phyloP scores from a whole-genome alignment of 2,888 invertebrate genomes.

The Mythimna pallens region DNA sequence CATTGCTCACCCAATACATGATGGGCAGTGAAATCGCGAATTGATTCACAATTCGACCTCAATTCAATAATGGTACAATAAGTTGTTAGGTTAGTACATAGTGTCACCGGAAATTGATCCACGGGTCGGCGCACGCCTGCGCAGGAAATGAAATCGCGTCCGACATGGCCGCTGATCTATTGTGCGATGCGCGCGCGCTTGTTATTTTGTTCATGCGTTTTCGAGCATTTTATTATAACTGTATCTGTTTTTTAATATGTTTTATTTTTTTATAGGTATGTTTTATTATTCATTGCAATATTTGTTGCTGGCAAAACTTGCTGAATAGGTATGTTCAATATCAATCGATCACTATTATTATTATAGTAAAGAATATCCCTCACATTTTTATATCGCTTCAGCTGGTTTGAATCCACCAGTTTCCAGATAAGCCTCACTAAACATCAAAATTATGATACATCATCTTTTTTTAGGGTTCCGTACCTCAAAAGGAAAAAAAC shows the following conservation, averaged over 20 bases:
- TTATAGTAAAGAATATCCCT: too few species aligned
- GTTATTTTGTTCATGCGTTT: slow-evolving; percentile 59
- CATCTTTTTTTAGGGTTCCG: too few species aligned
- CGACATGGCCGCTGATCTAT: slow-evolving; percentile 84
- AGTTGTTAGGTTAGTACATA: slow-evolving; percentile 69
- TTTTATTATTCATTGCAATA: background rate
- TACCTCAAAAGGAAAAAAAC: too few species aligned
- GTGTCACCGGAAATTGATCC: slow-evolving; percentile 84
- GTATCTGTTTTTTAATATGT: slow-evolving; percentile 17
- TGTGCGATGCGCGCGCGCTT: slow-evolving; percentile 75
- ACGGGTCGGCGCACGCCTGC: slow-evolving; percentile 85
- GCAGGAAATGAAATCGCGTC: slow-evolving; percentile 89
- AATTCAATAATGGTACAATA: slow-evolving; percentile 71
- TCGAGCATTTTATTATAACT: slow-evolving; percentile 52
- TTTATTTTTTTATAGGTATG: too few species aligned
- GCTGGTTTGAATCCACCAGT: too few species aligned
- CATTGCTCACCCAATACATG: slow-evolving; percentile 20
- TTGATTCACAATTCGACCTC: slow-evolving; percentile 63
- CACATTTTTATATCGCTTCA: too few species aligned
- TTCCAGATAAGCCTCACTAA: too few species aligned
- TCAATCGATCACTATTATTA: too few species aligned
- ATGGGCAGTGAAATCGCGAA: slow-evolving; percentile 64
- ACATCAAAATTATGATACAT: too few species aligned
- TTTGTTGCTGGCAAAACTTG: too few species aligned
- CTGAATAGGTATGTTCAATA: too few species aligned